phyloP scores from a whole-genome alignment of 2,888 invertebrate genomes.

The Epicampocera succincta region DNA sequence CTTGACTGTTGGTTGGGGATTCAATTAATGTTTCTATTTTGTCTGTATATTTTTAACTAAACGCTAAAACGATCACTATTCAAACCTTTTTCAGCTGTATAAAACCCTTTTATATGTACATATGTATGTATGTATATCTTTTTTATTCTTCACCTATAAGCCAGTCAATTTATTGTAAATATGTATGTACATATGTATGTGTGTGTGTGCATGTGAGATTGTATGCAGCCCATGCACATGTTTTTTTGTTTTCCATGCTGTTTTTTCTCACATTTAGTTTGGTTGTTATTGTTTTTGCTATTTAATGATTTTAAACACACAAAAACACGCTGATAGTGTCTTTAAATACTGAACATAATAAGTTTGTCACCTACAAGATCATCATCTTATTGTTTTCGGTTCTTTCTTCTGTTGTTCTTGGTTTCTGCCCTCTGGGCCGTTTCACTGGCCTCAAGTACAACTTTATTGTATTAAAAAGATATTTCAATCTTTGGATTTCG shows the following conservation, averaged over 20 bases:
- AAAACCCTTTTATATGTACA: conserved; percentile 12
- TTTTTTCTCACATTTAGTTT: conserved; percentile 72
- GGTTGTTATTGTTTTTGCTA: conserved; percentile 63
- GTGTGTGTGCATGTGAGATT: not conserved
- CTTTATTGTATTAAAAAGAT: conserved; percentile 35
- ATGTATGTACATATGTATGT: not conserved
- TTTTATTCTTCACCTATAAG: not conserved
- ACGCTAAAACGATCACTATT: not conserved
- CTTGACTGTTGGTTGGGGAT: too few species aligned
- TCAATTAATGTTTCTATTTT: conserved; percentile 61
- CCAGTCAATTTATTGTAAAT: not conserved
- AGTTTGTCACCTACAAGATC: conserved; percentile 79
- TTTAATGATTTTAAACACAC: conserved; percentile 73
- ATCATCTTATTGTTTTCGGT: conserved; percentile 46
- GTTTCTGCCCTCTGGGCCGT: conserved; percentile 30
- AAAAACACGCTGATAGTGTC: conserved; percentile 46
- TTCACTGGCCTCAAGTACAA: conserved; percentile 37
- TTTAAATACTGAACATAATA: conserved; percentile 72
- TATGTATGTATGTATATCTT: too few species aligned
- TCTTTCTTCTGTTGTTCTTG: conserved; percentile 23
- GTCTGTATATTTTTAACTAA: conserved; percentile 32
- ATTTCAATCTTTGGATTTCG: not conserved
- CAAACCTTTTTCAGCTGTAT: not conserved
- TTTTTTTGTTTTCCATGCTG: conserved; percentile 12
- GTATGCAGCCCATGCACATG: too few species aligned